These are phyloP conservation scores for Antidorcas marsupialis DNA, from an alignment of 2,113 vertebrate genomes.

Conservation along the genomic window DNA sequence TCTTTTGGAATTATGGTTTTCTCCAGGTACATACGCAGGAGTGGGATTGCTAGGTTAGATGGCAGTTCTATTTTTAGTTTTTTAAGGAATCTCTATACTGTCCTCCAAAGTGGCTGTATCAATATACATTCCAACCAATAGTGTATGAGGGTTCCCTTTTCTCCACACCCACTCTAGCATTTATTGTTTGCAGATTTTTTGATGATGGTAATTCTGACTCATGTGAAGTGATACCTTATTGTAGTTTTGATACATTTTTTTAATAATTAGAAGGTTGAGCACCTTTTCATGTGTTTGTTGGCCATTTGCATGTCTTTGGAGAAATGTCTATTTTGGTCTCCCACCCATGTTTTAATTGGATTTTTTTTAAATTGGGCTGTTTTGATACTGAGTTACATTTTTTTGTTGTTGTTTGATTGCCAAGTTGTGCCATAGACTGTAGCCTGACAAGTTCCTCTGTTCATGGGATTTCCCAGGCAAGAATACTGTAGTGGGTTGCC, in stretches of 20 bases:
- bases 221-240: background rate
- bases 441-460: accelerated
- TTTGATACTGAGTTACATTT: background rate
- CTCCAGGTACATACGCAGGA: background rate
- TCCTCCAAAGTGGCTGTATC: background rate
- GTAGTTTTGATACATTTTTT: background rate
- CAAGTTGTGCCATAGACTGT: background rate
- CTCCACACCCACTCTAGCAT: background rate
- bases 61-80: background rate
- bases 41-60: background rate
- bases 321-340: background rate
- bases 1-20: background rate
- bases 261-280: background rate
- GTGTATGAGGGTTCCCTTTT: background rate
- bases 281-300: background rate
- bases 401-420: background rate
- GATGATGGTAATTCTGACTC: background rate
- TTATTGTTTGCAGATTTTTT: background rate
- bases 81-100: background rate
- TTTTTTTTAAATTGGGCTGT: background rate
- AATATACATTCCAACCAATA: background rate
- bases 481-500: background rate
- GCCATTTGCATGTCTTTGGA: background rate
- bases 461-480: background rate
- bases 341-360: background rate